Conservation (phyloP, 2,113 vertebrate genomes). For the Neolamprologus toae region DNA sequence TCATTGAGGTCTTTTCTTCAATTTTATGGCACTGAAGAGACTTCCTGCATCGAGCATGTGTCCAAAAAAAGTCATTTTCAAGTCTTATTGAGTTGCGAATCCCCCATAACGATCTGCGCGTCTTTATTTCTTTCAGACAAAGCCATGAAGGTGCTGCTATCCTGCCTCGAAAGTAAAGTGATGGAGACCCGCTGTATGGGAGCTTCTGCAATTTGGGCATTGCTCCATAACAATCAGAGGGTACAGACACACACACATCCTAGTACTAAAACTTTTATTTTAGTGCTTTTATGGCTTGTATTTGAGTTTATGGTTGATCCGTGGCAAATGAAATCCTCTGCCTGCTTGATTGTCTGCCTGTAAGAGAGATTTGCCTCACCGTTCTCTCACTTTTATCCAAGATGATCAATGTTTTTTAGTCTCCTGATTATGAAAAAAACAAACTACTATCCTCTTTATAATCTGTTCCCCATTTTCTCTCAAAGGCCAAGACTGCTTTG, state of each 20-base stretch:
- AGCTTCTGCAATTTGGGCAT: conserved; percentile 89
- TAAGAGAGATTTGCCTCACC: background rate
- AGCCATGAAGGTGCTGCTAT: conserved; percentile 72
- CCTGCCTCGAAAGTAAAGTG: conserved; percentile 80
- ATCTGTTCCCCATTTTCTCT: conserved; percentile 4
- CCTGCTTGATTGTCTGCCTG: background rate
- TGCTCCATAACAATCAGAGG: conserved; percentile 90
- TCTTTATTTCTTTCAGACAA: conserved; percentile 70
- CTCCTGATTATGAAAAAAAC: background rate
- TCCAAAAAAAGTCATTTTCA: background rate
- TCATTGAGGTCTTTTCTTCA: background rate
- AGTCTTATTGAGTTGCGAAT: background rate
- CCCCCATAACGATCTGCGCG: background rate
- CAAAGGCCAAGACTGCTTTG: conserved; percentile 87
- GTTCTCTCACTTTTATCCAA: background rate
- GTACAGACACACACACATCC: conserved; percentile 53
- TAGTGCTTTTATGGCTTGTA: background rate
- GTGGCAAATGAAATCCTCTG: background rate
- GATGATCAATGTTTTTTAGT: background rate
- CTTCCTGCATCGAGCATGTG: background rate
- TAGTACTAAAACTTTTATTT: background rate
- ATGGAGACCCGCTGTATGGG: conserved; percentile 74
- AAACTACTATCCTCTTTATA: background rate
- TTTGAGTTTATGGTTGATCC: background rate
- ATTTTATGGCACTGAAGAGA: background rate